These are phyloP conservation scores for Rhombomys opimus DNA, from an alignment of 2,113 vertebrate genomes.

Conservation along the genomic window DNA sequence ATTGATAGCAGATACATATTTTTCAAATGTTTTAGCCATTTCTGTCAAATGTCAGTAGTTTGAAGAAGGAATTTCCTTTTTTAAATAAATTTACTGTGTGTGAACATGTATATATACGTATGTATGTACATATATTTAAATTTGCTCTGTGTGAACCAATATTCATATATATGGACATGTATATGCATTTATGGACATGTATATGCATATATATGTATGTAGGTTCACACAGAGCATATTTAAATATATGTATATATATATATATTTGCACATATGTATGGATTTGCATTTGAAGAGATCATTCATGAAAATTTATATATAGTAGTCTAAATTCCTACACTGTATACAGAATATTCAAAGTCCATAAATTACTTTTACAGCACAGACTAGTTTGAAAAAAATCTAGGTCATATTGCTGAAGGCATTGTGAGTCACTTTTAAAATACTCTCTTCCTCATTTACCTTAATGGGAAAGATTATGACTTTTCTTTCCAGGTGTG, in stretches of 20 bases:
- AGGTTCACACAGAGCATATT: too few relatives aligned
- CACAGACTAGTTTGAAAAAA: constrained; percentile 17
- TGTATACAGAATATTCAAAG: background rate
- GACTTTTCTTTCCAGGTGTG: constrained; percentile 73
- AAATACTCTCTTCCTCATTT: constrained; percentile 68
- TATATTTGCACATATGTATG: background rate
- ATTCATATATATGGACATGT: too few relatives aligned
- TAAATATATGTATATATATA: background rate
- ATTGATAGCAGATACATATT: background rate
- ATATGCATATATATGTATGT: too few relatives aligned
- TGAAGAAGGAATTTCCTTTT: background rate
- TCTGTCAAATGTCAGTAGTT: background rate
- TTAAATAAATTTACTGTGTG: background rate
- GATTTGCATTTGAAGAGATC: background rate
- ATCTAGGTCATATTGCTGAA: constrained; percentile 52
- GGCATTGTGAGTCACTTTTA: constrained; percentile 57
- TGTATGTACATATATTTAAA: too few relatives aligned
- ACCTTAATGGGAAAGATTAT: constrained; percentile 63
- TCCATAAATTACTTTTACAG: background rate
- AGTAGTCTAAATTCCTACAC: background rate
- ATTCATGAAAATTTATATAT: background rate
- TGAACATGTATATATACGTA: background rate
- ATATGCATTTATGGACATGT: too few relatives aligned
- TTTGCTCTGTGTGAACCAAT: too few relatives aligned
- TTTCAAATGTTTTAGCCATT: background rate